phyloP scores from a whole-genome alignment of 2,888 invertebrate species.

The Orchesellides sinensis region DNA sequence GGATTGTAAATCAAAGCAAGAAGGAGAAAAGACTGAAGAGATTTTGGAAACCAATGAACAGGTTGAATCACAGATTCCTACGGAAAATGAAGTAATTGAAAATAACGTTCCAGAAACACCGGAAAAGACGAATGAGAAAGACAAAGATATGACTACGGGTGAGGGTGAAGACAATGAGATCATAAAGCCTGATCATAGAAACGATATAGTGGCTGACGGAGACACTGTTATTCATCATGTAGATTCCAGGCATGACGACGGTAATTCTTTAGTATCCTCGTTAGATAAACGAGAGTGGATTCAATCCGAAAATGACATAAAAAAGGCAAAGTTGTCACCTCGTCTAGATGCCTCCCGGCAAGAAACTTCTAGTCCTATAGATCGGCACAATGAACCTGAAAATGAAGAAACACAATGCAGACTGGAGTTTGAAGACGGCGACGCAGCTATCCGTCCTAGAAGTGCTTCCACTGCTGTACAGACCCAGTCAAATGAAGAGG shows the following conservation, averaged over 20 bases:
- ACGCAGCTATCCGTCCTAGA: slow-evolving; percentile 80
- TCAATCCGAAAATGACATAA: slow-evolving; percentile 70
- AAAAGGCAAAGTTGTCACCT: slow-evolving; percentile 66
- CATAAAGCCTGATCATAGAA: slow-evolving; percentile 29
- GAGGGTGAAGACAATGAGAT: slow-evolving; percentile 38
- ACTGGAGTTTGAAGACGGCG: slow-evolving; percentile 66
- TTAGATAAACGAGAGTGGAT: slow-evolving; percentile 74
- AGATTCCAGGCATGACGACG: slow-evolving; percentile 72
- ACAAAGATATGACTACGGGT: slow-evolving; percentile 20
- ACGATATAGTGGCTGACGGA: slow-evolving; percentile 60
- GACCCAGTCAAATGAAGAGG: slow-evolving; percentile 90
- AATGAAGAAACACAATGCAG: slow-evolving; percentile 55
- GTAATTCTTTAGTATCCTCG: slow-evolving; percentile 72
- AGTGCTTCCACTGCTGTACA: slow-evolving; percentile 89
- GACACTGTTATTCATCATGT: slow-evolving; percentile 74
- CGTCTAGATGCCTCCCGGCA: slow-evolving; percentile 38
- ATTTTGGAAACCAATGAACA: slow-evolving; percentile 39
- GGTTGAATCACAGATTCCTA: neutral
- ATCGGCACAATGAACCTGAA: slow-evolving; percentile 19
- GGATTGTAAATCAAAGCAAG: slow-evolving; percentile 51
- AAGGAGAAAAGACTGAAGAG: slow-evolving; percentile 53
- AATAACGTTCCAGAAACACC: neutral
- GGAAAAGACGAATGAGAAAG: slow-evolving; percentile 41
- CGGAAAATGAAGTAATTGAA: slow-evolving; percentile 16
- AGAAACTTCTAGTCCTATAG: slow-evolving; percentile 36